Percentiles rank a stretch among this genome's conserved stretches.
These are phyloP conservation scores for Pristionchus entomophagus DNA, from an alignment of 2,888 invertebrate species.

Conservation along the genomic window DNA sequence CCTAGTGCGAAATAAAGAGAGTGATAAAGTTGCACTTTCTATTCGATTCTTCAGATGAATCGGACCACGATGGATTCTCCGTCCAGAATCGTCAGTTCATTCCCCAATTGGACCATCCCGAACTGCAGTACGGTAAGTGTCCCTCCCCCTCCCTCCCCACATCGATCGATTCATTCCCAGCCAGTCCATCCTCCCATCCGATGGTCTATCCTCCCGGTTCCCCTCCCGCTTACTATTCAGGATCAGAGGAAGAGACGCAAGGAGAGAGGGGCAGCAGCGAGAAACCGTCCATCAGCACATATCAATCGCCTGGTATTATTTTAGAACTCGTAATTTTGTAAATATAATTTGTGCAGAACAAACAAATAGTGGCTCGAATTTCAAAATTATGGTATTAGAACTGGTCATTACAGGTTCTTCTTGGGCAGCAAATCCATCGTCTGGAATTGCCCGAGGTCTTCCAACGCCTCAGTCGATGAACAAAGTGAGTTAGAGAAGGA, in stretches of 20 bases:
- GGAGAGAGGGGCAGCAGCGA: not conserved
- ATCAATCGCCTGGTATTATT: not conserved
- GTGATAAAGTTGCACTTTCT: no score
- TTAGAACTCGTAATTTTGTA: no score
- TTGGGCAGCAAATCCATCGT: no score
- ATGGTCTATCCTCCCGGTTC: slow-evolving; percentile 35
- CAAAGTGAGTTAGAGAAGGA: no score
- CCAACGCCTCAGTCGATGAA: not conserved
- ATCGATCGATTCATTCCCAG: not conserved
- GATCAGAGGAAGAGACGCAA: slow-evolving; percentile 13
- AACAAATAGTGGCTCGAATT: no score
- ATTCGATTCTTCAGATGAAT: slow-evolving; percentile 31
- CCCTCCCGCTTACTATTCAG: slow-evolving; percentile 44
- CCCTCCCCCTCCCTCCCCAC: no score
- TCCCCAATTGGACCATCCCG: slow-evolving; percentile 8
- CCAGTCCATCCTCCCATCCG: not conserved
- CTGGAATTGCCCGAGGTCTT: not conserved
- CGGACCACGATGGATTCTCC: slow-evolving; percentile 33
- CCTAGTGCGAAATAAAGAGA: no score
- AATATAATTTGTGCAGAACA: no score
- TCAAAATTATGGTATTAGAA: no score
- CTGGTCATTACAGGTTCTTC: no score
- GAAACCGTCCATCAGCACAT: not conserved
- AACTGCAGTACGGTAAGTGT: not conserved
- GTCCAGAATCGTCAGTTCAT: slow-evolving; percentile 37